Percentiles rank a stretch among this genome's conserved stretches.
Evolutionary conservation across 2,797 vertebrate genomes (phyloP).

Genomic region (Arrhamphus sclerolepis): DNA sequence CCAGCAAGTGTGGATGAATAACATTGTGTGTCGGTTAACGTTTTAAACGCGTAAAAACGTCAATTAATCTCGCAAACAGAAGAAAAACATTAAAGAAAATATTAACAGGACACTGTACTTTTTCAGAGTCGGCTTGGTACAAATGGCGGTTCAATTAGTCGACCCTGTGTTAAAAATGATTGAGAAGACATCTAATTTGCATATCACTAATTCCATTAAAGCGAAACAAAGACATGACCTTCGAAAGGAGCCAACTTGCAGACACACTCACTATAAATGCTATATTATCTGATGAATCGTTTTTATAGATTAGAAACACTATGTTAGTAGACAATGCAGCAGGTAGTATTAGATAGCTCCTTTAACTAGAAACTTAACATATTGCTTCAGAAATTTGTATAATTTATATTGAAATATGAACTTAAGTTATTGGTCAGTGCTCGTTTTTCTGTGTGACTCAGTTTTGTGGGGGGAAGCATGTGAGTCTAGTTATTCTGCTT

Average conservation of each 20-base stretch:
- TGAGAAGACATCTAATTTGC: slow-evolving; percentile 36
- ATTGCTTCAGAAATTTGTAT: slow-evolving; percentile 68
- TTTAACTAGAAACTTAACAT: slow-evolving; percentile 72
- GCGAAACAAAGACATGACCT: slow-evolving; percentile 26
- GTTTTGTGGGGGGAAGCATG: slow-evolving; percentile 29
- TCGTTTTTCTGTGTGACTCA: slow-evolving; percentile 55
- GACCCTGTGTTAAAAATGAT: slow-evolving; percentile 23
- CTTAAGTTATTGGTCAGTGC: slow-evolving; percentile 70
- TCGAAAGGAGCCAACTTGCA: slow-evolving; percentile 23
- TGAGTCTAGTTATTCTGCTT: slow-evolving; percentile 28
- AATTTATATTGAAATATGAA: slow-evolving; percentile 68
- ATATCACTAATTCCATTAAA: slow-evolving; percentile 35
- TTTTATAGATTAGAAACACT: slow-evolving; percentile 66
- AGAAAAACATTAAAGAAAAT: background rate
- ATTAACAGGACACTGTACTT: background rate
- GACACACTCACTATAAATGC: slow-evolving; percentile 18
- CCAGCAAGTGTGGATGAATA: slow-evolving; percentile 6
- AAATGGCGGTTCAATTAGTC: slow-evolving; percentile 26
- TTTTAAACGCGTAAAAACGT: slow-evolving; percentile 10
- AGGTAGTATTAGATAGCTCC: slow-evolving; percentile 66
- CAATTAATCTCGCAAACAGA: slow-evolving; percentile 1
- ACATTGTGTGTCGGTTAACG: slow-evolving; percentile 8
- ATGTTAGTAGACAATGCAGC: slow-evolving; percentile 52
- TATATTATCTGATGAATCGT: slow-evolving; percentile 30
- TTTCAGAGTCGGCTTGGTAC: slow-evolving; percentile 4